Conservation (phyloP, 2,888 invertebrate species). For the Andrena bicolor region DNA sequence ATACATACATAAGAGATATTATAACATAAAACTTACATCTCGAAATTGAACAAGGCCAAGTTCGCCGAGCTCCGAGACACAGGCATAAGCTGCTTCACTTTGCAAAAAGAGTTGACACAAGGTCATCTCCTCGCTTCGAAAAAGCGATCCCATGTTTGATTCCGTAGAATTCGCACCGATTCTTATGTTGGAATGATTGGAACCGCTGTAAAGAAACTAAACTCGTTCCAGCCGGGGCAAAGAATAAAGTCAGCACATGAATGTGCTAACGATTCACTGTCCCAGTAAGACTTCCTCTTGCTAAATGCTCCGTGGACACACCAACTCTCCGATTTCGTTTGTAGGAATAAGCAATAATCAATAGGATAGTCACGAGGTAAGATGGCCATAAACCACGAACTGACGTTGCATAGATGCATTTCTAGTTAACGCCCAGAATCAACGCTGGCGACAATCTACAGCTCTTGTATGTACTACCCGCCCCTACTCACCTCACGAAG, state of each 20-base stretch:
- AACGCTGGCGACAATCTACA: constrained; percentile 46
- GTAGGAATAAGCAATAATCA: constrained; percentile 54
- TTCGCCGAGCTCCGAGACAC: constrained; percentile 99
- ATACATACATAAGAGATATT: not conserved
- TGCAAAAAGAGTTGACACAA: constrained; percentile 99
- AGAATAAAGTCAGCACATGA: not conserved
- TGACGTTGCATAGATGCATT: constrained; percentile 24
- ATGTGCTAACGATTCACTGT: not conserved
- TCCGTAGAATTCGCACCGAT: constrained; percentile 5
- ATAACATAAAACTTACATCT: constrained; percentile 89
- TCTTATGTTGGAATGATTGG: not conserved
- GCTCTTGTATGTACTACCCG: not conserved
- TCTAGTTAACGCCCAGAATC: constrained; percentile 48
- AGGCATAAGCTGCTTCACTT: constrained; percentile 99
- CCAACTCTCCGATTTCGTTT: constrained; percentile 32
- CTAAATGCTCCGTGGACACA: constrained; percentile 20
- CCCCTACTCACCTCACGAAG: too few relatives aligned
- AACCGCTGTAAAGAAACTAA: not conserved
- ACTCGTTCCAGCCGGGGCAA: not conserved
- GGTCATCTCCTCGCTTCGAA: constrained; percentile 99
- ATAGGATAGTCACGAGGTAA: constrained; percentile 70
- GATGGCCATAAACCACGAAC: constrained; percentile 59
- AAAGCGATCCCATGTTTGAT: constrained; percentile 93
- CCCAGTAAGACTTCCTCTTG: constrained; percentile 4
- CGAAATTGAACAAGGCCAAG: constrained; percentile 98